Conservation (phyloP, 1,140 invertebrate species). For the Drosophila micromelanica region DNA sequence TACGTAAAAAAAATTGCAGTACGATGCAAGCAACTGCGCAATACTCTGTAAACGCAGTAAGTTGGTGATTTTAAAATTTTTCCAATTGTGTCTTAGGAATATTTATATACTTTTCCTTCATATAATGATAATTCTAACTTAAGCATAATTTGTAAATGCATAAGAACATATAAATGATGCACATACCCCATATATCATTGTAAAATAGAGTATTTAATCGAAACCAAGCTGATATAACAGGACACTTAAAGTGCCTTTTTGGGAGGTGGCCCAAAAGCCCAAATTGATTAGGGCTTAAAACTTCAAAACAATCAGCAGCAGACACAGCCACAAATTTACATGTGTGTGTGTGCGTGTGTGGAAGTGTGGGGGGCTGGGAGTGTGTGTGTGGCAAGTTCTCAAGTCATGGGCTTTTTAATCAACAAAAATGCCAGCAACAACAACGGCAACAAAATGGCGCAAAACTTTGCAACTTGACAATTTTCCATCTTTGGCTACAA, state of each 20-base stretch:
- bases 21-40: no score
- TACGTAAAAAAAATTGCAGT: not conserved
- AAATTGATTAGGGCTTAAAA: conserved; percentile 80
- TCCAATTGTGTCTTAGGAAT: no score
- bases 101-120: no score
- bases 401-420: conserved; percentile 61
- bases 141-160: no score
- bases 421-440: conserved; percentile 63
- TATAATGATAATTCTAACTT: no score
- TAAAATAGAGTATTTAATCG: not conserved
- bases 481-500: conserved; percentile 37
- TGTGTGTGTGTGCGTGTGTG: not conserved
- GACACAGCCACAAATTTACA: conserved; percentile 19
- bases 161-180: no score
- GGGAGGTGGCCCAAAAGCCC: conserved; percentile 56
- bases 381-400: not conserved
- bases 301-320: conserved; percentile 76
- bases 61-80: no score
- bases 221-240: conserved; percentile 23
- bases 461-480: conserved; percentile 61
- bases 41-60: no score
- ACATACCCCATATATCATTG: no score
- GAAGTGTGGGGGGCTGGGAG: not conserved
- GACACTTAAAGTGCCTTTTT: conserved; percentile 36
- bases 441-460: conserved; percentile 55